These are phyloP conservation scores for Mesoligia furuncula DNA, from an alignment of 2,888 invertebrate species.

Conservation along the genomic window DNA sequence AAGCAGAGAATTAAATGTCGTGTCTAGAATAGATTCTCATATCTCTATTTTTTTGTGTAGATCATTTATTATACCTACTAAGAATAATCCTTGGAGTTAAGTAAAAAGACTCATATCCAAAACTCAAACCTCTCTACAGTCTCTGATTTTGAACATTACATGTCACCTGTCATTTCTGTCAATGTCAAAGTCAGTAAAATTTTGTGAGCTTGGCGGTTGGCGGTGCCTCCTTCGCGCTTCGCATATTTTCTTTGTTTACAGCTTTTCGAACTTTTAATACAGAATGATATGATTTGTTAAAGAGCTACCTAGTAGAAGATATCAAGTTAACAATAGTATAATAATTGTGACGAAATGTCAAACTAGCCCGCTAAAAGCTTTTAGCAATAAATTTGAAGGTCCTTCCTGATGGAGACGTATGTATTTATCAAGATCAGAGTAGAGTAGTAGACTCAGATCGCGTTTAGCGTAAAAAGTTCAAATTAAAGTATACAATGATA, in stretches of 20 bases:
- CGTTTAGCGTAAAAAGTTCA: not conserved
- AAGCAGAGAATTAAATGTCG: not conserved
- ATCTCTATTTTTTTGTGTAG: not conserved
- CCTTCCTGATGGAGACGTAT: constrained; percentile 38
- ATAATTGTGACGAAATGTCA: not conserved
- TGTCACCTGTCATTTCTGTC: not conserved
- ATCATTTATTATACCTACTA: not conserved
- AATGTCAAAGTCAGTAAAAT: constrained; percentile 7
- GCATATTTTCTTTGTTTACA: constrained; percentile 10
- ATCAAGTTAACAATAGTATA: not conserved
- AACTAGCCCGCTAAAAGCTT: constrained; percentile 1
- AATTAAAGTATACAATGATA: not conserved
- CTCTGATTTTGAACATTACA: not conserved
- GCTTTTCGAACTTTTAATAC: not conserved
- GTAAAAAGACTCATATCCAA: constrained; percentile 5
- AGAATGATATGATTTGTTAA: not conserved
- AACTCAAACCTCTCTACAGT: constrained; percentile 3
- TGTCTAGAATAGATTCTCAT: not conserved
- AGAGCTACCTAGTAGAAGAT: not conserved
- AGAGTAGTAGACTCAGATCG: not conserved
- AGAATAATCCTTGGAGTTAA: not conserved
- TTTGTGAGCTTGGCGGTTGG: not conserved
- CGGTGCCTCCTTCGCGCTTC: too few relatives aligned
- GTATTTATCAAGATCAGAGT: constrained; percentile 8
- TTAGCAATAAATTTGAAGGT: not conserved